Evolutionary conservation across 2,888 invertebrate genomes (phyloP), one percentile per base, ranked within the genome.

Genomic region (Capitulum mitella): DNA sequence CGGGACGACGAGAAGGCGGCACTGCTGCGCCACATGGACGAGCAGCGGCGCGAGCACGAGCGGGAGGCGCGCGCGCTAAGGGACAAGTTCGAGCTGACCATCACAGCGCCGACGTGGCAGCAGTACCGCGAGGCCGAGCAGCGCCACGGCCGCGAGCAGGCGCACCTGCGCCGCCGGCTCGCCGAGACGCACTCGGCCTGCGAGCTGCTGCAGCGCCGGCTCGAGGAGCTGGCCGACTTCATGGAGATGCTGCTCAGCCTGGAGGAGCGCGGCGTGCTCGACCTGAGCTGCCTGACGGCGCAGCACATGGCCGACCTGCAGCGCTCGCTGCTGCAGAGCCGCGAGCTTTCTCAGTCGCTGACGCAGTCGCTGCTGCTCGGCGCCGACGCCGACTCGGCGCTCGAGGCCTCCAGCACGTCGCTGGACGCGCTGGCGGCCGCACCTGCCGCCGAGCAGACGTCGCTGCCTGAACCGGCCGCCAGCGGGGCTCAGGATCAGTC

Each of bases 141-240:
- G 26, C 37, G 40, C 3, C 70, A 70, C 70, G 40, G 8, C 10
- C 26, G 40, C 37, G 70, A 70, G 70, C 37, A 70, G 70, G 26
- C 22, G 16, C 78, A 77, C 14, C 80, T 83, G 74, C 80, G 82
- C 29, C 80, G 82, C 76, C 79, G 81, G 22, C 79, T 83, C 43
- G 82, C 81, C 26, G 83, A 83, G 46, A 82, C 83, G 3, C 82
- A 81, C 78, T 80, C 87, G 80, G 86, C 87, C 22, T 88, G 88
- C 81, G 82, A 85, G 46, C 83, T 90, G 79, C 84, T 91, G 74
- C 89, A 90, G 40, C 87, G 86, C 8, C 87, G 91, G 54, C 85
- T 91, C 78, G 90, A 91, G 85, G 91, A 91, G 82, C 85, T 91
- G 80, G 89, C 91, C 0, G 87, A 88, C 83, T 91, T 91, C 84